Evolutionary conservation across 1,140 invertebrate genomes (phyloP).

Genomic region (Pogonomyrmex barbatus): DNA sequence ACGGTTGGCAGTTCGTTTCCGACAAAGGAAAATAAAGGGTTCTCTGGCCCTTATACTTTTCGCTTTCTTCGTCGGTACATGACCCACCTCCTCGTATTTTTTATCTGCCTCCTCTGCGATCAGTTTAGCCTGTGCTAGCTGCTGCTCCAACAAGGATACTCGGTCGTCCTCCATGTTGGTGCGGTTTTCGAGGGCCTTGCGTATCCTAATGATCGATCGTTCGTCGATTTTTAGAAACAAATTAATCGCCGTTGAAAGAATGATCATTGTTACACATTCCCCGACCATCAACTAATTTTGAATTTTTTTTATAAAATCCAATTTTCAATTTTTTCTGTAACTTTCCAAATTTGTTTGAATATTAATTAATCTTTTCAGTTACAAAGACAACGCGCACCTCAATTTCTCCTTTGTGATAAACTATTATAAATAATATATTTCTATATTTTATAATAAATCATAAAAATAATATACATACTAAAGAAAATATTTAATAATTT

Average conservation of each 20-base stretch:
- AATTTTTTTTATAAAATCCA: not conserved
- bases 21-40: slow-evolving; percentile 17
- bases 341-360: not conserved
- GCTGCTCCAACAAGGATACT: slow-evolving; percentile 96
- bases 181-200: slow-evolving; percentile 99
- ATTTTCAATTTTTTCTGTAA: not conserved
- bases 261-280: slow-evolving; percentile 12
- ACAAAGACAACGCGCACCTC: not conserved
- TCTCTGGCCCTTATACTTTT: not conserved
- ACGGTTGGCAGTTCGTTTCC: slow-evolving; percentile 29
- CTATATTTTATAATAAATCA: not conserved
- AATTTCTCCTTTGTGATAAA: not conserved
- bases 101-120: slow-evolving; percentile 99
- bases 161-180: slow-evolving; percentile 99
- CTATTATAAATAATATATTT: not conserved
- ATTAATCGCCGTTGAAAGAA: slow-evolving; percentile 77
- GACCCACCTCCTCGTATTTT: slow-evolving; percentile 99
- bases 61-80: slow-evolving; percentile 68
- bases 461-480: not conserved
- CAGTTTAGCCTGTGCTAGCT: slow-evolving; percentile 98
- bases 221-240: slow-evolving; percentile 74
- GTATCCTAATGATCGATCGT: slow-evolving; percentile 92
- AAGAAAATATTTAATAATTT: not conserved
- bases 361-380: not conserved
- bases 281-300: not conserved